phyloP scores from a whole-genome alignment of 2,888 invertebrate genomes.

The Ophion costatus region DNA sequence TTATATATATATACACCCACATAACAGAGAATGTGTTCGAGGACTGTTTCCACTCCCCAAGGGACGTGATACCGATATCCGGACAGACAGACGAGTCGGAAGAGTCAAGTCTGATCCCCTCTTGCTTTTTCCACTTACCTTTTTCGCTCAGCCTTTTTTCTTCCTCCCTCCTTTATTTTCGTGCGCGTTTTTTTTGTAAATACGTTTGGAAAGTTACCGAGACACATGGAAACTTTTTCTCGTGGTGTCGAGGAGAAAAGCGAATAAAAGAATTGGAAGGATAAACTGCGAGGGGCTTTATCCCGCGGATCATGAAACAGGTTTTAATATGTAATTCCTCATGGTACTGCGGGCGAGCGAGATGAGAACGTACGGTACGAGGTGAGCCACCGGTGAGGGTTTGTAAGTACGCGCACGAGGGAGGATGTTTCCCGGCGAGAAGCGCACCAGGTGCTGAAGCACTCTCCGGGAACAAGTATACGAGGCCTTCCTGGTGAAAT shows the following conservation, averaged over 20 bases:
- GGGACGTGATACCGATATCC: slow-evolving; percentile 46
- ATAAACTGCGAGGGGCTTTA: slow-evolving; percentile 36
- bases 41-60: slow-evolving; percentile 23
- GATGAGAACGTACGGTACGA: slow-evolving; percentile 41
- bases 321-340: slow-evolving; percentile 64
- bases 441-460: slow-evolving; percentile 55
- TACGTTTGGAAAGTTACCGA: slow-evolving; percentile 29
- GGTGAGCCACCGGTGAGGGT: slow-evolving; percentile 2
- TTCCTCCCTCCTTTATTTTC: not conserved
- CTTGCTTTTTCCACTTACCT: slow-evolving; percentile 33
- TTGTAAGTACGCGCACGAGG: slow-evolving; percentile 50
- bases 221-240: slow-evolving; percentile 39
- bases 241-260: not conserved
- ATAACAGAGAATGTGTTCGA: not conserved
- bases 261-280: slow-evolving; percentile 22
- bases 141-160: not conserved
- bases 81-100: slow-evolving; percentile 28
- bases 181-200: not conserved
- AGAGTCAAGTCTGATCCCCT: slow-evolving; percentile 38
- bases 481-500: slow-evolving; percentile 11
- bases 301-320: slow-evolving; percentile 59
- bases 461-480: slow-evolving; percentile 12
- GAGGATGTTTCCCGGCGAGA: slow-evolving; percentile 37
- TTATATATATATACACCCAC: not conserved
- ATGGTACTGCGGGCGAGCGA: slow-evolving; percentile 40